Conservation (phyloP, 2,888 invertebrate genomes). For the Thelaira solivaga region DNA sequence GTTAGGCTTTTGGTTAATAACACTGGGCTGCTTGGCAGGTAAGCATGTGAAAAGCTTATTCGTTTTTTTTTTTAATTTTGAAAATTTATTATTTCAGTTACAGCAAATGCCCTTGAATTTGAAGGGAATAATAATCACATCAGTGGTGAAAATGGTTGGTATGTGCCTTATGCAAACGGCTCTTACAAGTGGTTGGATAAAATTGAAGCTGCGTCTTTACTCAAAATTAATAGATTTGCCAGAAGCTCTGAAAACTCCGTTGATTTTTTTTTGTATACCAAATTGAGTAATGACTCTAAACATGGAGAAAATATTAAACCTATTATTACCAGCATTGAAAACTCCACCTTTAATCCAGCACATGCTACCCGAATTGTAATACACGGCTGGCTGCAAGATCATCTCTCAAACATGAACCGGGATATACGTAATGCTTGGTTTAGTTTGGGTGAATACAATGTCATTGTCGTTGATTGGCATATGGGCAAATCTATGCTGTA, state of each 20-base stretch:
- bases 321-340: slow-evolving; percentile 43
- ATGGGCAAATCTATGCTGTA: slow-evolving; percentile 80
- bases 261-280: slow-evolving; percentile 68
- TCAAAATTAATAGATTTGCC: background rate
- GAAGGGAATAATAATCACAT: slow-evolving; percentile 38
- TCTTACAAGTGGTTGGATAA: slow-evolving; percentile 54
- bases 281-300: slow-evolving; percentile 66
- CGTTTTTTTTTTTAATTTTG: background rate
- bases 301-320: slow-evolving; percentile 64
- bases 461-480: slow-evolving; percentile 81
- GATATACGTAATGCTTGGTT: slow-evolving; percentile 78
- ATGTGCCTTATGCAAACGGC: slow-evolving; percentile 59
- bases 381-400: slow-evolving; percentile 78
- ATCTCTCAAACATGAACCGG: slow-evolving; percentile 63
- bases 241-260: slow-evolving; percentile 7
- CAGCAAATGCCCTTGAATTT: slow-evolving; percentile 1
- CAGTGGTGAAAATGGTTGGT: slow-evolving; percentile 64
- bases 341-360: slow-evolving; percentile 63
- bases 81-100: background rate
- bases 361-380: slow-evolving; percentile 72
- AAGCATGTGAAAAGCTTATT: background rate
- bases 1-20: slow-evolving; percentile 28
- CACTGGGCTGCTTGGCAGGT: slow-evolving; percentile 32
- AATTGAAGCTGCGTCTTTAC: background rate
- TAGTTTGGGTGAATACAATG: slow-evolving; percentile 79